phyloP scores from a whole-genome alignment of 2,797 vertebrate species.

The Peromyscus attwateri region DNA sequence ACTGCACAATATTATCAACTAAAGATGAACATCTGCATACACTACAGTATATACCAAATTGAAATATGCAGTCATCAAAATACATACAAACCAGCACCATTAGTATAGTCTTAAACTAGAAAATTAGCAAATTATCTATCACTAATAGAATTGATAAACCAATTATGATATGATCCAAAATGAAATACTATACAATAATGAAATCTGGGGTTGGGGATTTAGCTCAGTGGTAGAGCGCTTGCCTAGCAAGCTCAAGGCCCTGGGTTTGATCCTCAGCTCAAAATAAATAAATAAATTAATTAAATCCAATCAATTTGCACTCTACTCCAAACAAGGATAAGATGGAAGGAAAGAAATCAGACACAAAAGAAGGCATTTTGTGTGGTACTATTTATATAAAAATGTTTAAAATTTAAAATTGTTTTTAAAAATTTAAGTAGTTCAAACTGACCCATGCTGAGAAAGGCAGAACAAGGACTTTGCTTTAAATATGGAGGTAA shows the following conservation, averaged over 20 bases:
- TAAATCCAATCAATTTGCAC: constrained; percentile 27
- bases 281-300: neutral
- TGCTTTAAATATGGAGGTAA: neutral
- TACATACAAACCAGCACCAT: neutral
- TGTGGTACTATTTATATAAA: neutral
- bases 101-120: neutral
- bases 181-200: neutral
- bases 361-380: neutral
- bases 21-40: constrained; percentile 12
- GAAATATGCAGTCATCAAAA: constrained; percentile 45
- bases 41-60: neutral
- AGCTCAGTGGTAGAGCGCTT: no score
- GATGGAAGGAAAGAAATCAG: constrained; percentile 50
- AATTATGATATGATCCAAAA: neutral
- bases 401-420: neutral
- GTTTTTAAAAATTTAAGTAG: neutral
- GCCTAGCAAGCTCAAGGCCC: no score
- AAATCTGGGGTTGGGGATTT: neutral
- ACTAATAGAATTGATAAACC: constrained; percentile 21
- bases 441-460: neutral
- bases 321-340: neutral
- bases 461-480: neutral
- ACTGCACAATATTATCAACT: neutral
- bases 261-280: no score
- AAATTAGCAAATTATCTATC: constrained; percentile 34